A percentile compares a stretch with the other conserved stretches of the same genome.
These are phyloP conservation scores for Hypomesus transpacificus DNA, from an alignment of 2,113 vertebrate genomes.

Conservation along the genomic window DNA sequence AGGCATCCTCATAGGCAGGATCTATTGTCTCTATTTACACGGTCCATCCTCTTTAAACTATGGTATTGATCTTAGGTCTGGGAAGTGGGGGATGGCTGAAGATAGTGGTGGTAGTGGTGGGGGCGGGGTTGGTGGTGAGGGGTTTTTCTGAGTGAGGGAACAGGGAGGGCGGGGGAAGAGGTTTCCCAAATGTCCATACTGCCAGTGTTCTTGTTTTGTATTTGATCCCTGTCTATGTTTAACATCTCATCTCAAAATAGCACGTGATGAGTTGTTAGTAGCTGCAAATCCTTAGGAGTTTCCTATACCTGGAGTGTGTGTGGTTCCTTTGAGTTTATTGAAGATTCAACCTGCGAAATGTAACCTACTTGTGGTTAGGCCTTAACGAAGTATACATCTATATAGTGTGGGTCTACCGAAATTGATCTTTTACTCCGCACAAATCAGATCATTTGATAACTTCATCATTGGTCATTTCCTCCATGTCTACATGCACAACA, in stretches of 20 bases:
- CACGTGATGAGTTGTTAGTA: no score
- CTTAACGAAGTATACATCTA: no score
- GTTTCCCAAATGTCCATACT: no score
- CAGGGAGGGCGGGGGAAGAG: no score
- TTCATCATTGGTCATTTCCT: background rate
- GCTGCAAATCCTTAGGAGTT: no score
- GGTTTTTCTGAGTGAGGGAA: no score
- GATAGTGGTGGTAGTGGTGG: background rate
- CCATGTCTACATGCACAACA: slow-evolving; percentile 11
- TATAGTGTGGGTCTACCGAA: background rate
- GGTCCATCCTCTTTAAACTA: slow-evolving; percentile 63
- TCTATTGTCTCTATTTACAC: slow-evolving; percentile 63
- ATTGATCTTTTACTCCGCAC: background rate
- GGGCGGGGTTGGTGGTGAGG: background rate
- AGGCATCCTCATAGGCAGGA: slow-evolving; percentile 50
- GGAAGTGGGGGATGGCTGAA: slow-evolving; percentile 52
- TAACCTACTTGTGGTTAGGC: no score
- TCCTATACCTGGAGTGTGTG: no score
- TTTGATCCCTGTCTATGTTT: slow-evolving; percentile 47
- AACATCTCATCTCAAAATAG: no score
- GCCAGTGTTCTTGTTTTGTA: slow-evolving; percentile 49
- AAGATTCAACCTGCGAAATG: no score
- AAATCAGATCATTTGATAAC: background rate
- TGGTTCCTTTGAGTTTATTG: no score
- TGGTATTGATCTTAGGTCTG: slow-evolving; percentile 62